Base-by-base conservation (phyloP, 2,888 invertebrate genomes). In the Craniophora ligustri region DNA sequence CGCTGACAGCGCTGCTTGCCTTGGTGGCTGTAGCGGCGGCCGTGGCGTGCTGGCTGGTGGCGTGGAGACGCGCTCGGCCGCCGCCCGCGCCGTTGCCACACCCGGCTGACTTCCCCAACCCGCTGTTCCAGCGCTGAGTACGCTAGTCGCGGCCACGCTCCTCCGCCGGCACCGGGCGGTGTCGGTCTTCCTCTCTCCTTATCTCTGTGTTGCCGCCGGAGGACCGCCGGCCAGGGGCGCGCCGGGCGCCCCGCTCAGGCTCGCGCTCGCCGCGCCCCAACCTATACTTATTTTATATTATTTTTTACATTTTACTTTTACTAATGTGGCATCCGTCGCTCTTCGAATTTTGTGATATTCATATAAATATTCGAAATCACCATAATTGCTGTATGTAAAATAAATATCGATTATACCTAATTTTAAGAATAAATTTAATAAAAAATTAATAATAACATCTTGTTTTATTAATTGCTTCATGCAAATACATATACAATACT, bases 41-140 rank as follows among this genome's bases (percentile, higher is more conserved):
- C 51, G 98, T 98, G 54, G 98, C 98, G 62, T 98, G 98, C 90
- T 98, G 98, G 98, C 94, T 98, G 68, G 97, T 98, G 95, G 98
- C 98, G 75, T 98, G 98, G 93, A 94, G 98, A 72, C 95, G 98
- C 76, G 95, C 97, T 82, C 97, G 98, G 45, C 97, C 97, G 80
- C 95, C 97, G 44, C 95, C 97, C 65, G 98, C 98, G 31, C 98
- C 98, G 38, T 94, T 98, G 78, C 98, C 98, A 70, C 98, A 98
- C 94, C 98, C 98, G 72, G 97, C 98, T 67, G 98, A 98, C 93
- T 98, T 98, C 94, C 98, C 98, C 56, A 98, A 98, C 91, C 98
- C 98, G 75, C 94, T 98, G 83, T 98, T 98, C 93, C 92, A 92
- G 87, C 92, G 92, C 86, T 92, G 65, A 89, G 81, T 73, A 74